Percentiles rank a stretch among this genome's conserved stretches.
phyloP scores from a whole-genome alignment of 2,113 vertebrate genomes.

The Protobothrops flavoviridis region DNA sequence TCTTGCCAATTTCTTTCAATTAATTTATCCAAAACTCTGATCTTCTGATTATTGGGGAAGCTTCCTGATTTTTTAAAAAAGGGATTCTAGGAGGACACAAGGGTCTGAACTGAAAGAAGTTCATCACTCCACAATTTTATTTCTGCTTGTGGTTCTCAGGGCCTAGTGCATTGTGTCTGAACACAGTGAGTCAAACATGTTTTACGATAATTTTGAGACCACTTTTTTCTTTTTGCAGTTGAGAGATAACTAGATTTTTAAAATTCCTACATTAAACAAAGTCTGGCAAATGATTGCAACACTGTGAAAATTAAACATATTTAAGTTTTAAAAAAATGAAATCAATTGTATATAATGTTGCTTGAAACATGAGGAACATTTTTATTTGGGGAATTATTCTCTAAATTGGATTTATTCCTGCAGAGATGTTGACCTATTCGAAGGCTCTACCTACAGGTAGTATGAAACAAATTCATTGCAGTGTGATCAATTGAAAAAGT shows the following conservation, averaged over 20 bases:
- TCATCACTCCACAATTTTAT: background rate
- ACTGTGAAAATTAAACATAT: background rate
- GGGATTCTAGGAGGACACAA: background rate
- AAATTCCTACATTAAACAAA: background rate
- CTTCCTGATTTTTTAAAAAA: background rate
- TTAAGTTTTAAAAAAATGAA: no score
- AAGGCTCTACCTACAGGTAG: conserved; percentile 25
- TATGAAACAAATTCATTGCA: conserved; percentile 17
- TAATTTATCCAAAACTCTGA: background rate
- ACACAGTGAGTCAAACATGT: background rate
- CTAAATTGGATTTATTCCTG: background rate
- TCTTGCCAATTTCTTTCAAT: background rate
- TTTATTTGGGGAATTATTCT: background rate
- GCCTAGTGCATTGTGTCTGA: background rate
- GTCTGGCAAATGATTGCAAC: background rate
- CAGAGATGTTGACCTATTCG: conserved; percentile 8
- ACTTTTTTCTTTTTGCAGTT: background rate
- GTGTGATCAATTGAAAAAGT: conserved; percentile 8
- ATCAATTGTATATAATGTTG: background rate
- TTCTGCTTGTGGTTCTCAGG: background rate
- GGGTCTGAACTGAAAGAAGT: background rate
- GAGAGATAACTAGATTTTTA: background rate
- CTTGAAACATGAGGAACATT: background rate
- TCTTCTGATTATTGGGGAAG: background rate
- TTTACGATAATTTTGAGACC: background rate